These are phyloP conservation scores for Parnassius smintheus DNA, from an alignment of 2,888 invertebrate species.

Conservation along the genomic window DNA sequence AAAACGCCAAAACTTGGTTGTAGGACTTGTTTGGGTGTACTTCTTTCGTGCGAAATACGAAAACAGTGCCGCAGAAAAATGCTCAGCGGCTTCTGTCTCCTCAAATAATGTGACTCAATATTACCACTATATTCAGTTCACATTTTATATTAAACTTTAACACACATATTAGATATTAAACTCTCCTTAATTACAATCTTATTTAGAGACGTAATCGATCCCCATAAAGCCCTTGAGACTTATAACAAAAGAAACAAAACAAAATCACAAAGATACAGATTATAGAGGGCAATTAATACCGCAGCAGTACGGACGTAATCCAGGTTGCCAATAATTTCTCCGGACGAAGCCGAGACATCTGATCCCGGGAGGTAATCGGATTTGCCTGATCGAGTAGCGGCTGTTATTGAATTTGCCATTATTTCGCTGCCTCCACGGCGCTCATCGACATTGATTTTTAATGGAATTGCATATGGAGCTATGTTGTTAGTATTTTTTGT, in stretches of 20 bases:
- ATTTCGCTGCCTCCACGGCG: constrained; percentile 56
- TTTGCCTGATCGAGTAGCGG: constrained; percentile 72
- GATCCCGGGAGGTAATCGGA: constrained; percentile 73
- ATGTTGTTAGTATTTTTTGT: constrained; percentile 5
- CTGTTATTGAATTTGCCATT: constrained; percentile 71
- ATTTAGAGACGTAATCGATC: too few relatives aligned
- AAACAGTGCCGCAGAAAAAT: too few relatives aligned
- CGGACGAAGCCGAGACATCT: constrained; percentile 62
- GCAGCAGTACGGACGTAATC: constrained; percentile 47
- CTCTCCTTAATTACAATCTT: too few relatives aligned
- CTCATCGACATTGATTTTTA: constrained; percentile 71
- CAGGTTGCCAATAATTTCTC: constrained; percentile 63
- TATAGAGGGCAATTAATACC: constrained; percentile 64
- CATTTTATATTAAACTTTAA: too few relatives aligned
- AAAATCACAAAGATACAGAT: constrained; percentile 36
- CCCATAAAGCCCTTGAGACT: too few relatives aligned
- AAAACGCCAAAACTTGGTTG: too few relatives aligned
- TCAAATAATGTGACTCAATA: too few relatives aligned
- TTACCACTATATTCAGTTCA: too few relatives aligned
- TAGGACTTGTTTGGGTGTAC: too few relatives aligned
- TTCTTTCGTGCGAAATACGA: too few relatives aligned
- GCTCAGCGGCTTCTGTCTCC: too few relatives aligned
- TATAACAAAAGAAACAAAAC: constrained; percentile 27
- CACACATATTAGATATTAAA: too few relatives aligned
- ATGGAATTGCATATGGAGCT: constrained; percentile 48